phyloP scores from a whole-genome alignment of 53 echinoderm and acorn worm genomes.

The Zoroaster sp. region DNA sequence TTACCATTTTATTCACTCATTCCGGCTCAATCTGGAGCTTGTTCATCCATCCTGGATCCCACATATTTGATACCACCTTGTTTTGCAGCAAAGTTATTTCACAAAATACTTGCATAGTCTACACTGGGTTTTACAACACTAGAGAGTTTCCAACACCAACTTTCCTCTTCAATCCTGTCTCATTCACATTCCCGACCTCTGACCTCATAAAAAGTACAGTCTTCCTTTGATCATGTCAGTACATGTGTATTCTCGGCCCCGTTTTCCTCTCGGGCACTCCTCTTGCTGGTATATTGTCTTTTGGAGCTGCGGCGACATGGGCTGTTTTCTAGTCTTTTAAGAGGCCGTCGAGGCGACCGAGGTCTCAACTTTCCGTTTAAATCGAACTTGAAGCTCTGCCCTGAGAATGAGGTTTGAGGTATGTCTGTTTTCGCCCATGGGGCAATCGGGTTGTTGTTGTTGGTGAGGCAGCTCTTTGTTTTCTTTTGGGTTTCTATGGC shows the following conservation, averaged over 20 bases:
- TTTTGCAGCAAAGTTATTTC: background rate
- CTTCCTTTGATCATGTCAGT: background rate
- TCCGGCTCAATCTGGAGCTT: background rate
- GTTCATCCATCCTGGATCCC: background rate
- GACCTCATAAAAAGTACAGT: background rate
- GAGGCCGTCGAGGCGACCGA: slow-evolving; percentile 31
- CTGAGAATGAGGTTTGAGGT: background rate
- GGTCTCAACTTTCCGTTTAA: slow-evolving; percentile 40
- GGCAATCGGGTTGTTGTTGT: background rate
- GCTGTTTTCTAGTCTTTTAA: slow-evolving; percentile 53
- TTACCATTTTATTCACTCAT: background rate
- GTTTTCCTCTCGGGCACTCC: background rate
- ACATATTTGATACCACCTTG: background rate
- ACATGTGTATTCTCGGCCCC: slow-evolving; percentile 1
- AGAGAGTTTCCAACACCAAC: no score
- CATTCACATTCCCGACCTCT: background rate
- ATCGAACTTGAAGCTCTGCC: slow-evolving; percentile 53
- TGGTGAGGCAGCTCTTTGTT: background rate
- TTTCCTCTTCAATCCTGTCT: background rate
- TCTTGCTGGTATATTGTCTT: background rate
- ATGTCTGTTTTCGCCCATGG: background rate
- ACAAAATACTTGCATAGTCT: no score
- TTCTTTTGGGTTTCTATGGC: slow-evolving; percentile 1
- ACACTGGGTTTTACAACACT: no score
- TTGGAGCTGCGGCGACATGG: slow-evolving; percentile 19